Evolutionary conservation across 2,888 invertebrate species (phyloP).

Genomic region (Brachypterus glaber): DNA sequence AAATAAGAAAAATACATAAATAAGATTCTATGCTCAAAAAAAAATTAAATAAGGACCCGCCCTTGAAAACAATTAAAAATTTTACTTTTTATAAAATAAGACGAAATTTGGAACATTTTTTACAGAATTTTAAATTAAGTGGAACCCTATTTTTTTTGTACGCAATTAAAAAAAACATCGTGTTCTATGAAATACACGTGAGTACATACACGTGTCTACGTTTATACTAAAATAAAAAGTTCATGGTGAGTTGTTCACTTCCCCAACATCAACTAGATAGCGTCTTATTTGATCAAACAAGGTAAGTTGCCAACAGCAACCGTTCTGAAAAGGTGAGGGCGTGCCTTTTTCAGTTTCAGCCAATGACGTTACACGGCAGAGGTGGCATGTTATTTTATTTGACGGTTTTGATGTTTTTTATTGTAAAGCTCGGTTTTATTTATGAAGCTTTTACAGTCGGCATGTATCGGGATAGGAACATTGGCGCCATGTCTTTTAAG

Average conservation of each 20-base stretch:
- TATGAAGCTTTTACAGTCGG: slow-evolving; percentile 36
- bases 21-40: no score
- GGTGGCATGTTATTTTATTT: slow-evolving; percentile 27
- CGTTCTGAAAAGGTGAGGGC: slow-evolving; percentile 8
- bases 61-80: no score
- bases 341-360: slow-evolving; percentile 15
- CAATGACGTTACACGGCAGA: neutral
- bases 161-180: no score
- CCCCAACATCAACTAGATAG: neutral
- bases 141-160: no score
- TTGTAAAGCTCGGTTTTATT: slow-evolving; percentile 32
- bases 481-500: slow-evolving; percentile 30
- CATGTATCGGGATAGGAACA: slow-evolving; percentile 29
- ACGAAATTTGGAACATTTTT: no score
- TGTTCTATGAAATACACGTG: no score
- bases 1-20: no score
- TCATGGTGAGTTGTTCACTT: neutral
- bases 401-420: slow-evolving; percentile 32
- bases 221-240: no score
- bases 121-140: no score
- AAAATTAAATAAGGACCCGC: no score
- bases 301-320: slow-evolving; percentile 2
- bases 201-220: no score
- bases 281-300: neutral
- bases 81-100: no score